A percentile compares a stretch with the other conserved stretches of the same genome.
Evolutionary conservation across 2,888 invertebrate genomes (phyloP).

Genomic region (Orchesella flavescens): DNA sequence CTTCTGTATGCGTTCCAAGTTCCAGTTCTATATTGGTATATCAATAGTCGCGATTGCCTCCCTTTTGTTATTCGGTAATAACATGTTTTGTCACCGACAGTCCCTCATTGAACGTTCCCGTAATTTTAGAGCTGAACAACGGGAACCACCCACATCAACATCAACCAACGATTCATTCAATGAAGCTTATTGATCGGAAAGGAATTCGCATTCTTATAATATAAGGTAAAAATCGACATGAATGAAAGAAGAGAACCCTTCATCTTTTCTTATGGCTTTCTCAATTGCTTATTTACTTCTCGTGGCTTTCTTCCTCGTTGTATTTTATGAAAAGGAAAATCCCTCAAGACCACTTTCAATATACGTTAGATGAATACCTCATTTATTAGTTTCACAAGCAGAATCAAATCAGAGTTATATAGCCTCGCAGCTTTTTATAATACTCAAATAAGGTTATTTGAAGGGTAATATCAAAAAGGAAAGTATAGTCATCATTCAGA

Average conservation of each 20-base stretch:
- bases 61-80: slow-evolving; percentile 38
- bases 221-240: background rate
- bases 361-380: slow-evolving; percentile 48
- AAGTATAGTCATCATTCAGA: slow-evolving; percentile 8
- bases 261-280: slow-evolving; percentile 31
- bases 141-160: slow-evolving; percentile 29
- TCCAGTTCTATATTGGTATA: no score
- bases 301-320: slow-evolving; percentile 29
- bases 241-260: background rate
- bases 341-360: slow-evolving; percentile 42
- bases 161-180: slow-evolving; percentile 1
- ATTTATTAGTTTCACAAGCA: slow-evolving; percentile 59
- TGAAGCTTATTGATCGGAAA: slow-evolving; percentile 36
- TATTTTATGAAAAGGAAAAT: slow-evolving; percentile 19
- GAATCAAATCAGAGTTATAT: slow-evolving; percentile 46
- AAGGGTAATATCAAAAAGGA: slow-evolving; percentile 14
- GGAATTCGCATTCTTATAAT: slow-evolving; percentile 13
- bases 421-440: no score
- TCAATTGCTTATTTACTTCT: slow-evolving; percentile 28
- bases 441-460: background rate
- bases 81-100: slow-evolving; percentile 35
- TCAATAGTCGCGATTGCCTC: no score
- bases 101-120: slow-evolving; percentile 14
- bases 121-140: slow-evolving; percentile 14
- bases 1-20: no score